Conservation (phyloP, 2,113 vertebrate species). For the Pao palembangensis region DNA sequence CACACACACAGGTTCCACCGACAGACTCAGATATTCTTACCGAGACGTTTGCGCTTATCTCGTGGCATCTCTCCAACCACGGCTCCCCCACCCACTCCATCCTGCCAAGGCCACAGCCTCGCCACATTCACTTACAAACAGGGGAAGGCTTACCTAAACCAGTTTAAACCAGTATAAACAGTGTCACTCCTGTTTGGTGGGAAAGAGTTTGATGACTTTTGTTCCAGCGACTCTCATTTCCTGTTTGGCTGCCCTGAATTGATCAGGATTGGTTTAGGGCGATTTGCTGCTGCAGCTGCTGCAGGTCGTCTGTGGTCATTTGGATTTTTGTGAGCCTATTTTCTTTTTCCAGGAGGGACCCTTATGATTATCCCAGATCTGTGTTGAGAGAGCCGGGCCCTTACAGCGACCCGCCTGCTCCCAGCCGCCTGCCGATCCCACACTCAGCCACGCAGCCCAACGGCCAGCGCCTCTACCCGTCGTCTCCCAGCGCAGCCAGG, state of each 20-base stretch:
- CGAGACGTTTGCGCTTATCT: conserved; percentile 65
- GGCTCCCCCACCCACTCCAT: conserved; percentile 34
- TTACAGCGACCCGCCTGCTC: conserved; percentile 28
- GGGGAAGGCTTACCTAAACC: conserved; percentile 42
- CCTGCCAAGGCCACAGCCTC: conserved; percentile 55
- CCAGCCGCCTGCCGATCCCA: conserved; percentile 36
- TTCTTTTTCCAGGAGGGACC: conserved; percentile 63
- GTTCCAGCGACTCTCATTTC: too few species aligned
- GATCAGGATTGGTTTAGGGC: too few species aligned
- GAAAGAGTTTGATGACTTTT: too few species aligned
- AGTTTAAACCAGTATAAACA: conserved; percentile 36
- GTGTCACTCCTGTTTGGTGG: not conserved
- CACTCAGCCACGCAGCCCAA: conserved; percentile 51
- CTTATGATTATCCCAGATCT: conserved; percentile 56
- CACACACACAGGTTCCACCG: conserved; percentile 50
- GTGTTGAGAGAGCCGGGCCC: conserved; percentile 31
- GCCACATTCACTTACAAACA: conserved; percentile 49
- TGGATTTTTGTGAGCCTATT: too few species aligned
- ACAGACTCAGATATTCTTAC: conserved; percentile 62
- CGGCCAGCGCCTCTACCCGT: conserved; percentile 71
- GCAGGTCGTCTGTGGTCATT: not conserved
- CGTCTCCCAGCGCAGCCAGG: conserved; percentile 23
- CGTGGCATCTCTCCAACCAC: conserved; percentile 65
- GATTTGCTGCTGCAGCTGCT: not conserved
- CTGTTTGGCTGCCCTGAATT: too few species aligned